Base-by-base conservation (phyloP, 92 coral and sea anemone genomes). In the Porites lobata region DNA sequence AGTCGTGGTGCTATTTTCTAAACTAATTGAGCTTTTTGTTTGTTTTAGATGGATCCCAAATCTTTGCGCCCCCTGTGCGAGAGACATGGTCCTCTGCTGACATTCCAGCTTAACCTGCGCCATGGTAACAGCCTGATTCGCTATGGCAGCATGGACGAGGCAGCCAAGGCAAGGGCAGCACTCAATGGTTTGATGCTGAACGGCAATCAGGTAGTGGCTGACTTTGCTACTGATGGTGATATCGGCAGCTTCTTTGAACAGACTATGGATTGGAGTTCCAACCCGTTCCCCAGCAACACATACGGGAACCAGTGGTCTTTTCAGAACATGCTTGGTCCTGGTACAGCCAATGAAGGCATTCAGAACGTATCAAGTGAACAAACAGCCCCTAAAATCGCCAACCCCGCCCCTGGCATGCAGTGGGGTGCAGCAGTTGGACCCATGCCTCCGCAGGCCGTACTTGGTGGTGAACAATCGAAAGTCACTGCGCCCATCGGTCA, bases 181-280 rank as follows among this genome's bases (percentile, higher is more conserved):
- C 92, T 98, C 53, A 98, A 92, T 75, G 96, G 98, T 21, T 75
- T 94, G 80, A 79, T 81, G 79, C 75, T 95, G 67, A 88, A 85
- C 20, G 98, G 98, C 6, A 85, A 89, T 5, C 92, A 91, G 12
- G 76, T 98, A 26, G 82, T 85, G 58, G 99, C 99, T 51, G 98
- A 98, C 87, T 98, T 98, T 65, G 98, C 99, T 26, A 98, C 98
- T 29, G 98, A 98, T 85, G 87, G 98, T 72, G 98, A 98, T 62
- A 98, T 98, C 61, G 99, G 98, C 21, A 93, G 95, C 76, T 98
- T 98, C 94, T 98, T 98, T 75, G 99, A 98, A 75, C 99, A 98
- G 85, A 96, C 96, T 19, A 85, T 93, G 87, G 99, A 98, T 84
- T 98, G 99, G 99, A 94, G 95, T 67, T 83, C 91, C 15, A 91